Percentiles rank a stretch among this genome's conserved stretches.
These are phyloP conservation scores for Anabacerthia variegaticeps DNA, from an alignment of 2,797 vertebrate genomes.

Conservation along the genomic window DNA sequence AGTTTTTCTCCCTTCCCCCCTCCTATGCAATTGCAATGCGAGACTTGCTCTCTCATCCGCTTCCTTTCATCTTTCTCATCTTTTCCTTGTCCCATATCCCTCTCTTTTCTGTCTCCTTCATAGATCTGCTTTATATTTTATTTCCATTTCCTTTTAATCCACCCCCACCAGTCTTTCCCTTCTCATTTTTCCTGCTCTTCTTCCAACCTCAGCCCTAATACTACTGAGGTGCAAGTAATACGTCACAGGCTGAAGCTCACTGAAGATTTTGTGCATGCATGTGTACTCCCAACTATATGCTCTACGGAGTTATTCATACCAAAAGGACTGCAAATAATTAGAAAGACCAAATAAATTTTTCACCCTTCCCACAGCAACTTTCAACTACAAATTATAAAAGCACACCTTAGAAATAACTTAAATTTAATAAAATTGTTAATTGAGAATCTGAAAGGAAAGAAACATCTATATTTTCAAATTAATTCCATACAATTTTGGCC, in stretches of 20 bases:
- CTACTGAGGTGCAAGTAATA: not conserved
- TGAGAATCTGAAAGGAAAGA: not conserved
- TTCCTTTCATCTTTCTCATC: not conserved
- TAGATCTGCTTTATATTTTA: not conserved
- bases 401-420: not conserved
- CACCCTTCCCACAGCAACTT: not conserved
- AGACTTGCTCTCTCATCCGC: not conserved
- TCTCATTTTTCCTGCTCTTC: not conserved
- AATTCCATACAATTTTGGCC: not conserved
- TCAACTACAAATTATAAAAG: not conserved
- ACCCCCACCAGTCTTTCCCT: not conserved
- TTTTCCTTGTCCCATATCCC: not conserved
- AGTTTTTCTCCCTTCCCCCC: not conserved
- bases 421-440: not conserved
- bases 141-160: not conserved
- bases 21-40: not conserved
- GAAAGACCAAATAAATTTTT: not conserved
- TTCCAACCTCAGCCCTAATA: not conserved
- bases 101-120: not conserved
- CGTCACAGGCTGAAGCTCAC: not conserved
- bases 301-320: not conserved
- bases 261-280: not conserved
- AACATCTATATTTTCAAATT: not conserved
- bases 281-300: not conserved
- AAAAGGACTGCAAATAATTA: not conserved